Percentiles rank a stretch among this genome's conserved stretches.
phyloP scores from a whole-genome alignment of 64 coral and sea anemone species.

The Montipora cactus region DNA sequence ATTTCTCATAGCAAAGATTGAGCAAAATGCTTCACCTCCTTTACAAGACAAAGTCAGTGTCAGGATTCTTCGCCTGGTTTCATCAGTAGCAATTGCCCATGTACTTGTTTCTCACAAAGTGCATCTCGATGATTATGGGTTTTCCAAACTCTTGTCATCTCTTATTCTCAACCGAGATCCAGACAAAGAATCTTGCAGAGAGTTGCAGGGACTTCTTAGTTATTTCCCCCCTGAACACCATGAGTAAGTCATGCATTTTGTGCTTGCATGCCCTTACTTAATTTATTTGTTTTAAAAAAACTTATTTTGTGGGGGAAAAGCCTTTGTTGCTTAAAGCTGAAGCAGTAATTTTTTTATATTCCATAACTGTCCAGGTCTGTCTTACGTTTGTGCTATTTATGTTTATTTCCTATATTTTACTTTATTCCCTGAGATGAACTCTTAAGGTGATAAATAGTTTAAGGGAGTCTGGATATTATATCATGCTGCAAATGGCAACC shows the following conservation, averaged over 20 bases:
- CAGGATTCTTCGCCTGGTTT: neutral
- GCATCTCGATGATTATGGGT: neutral
- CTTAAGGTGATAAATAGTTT: no score
- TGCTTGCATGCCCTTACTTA: neutral
- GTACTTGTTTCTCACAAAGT: constrained; percentile 9
- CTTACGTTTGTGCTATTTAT: no score
- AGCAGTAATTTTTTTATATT: no score
- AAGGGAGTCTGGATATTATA: no score
- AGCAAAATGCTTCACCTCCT: neutral
- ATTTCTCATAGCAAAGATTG: neutral
- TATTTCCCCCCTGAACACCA: neutral
- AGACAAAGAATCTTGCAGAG: neutral
- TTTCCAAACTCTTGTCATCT: constrained; percentile 29
- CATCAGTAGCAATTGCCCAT: constrained; percentile 9
- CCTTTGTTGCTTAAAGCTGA: no score
- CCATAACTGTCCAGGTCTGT: no score
- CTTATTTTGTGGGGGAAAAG: no score
- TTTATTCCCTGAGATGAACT: no score
- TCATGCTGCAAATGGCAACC: no score
- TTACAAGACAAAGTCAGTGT: neutral
- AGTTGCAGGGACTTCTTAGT: neutral
- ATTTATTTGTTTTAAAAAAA: neutral
- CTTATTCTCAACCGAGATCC: constrained; percentile 18
- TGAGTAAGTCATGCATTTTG: constrained; percentile 24
- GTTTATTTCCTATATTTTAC: no score